These are phyloP conservation scores for Ophion ventricosus DNA, from an alignment of 2,888 invertebrate genomes.

Conservation along the genomic window DNA sequence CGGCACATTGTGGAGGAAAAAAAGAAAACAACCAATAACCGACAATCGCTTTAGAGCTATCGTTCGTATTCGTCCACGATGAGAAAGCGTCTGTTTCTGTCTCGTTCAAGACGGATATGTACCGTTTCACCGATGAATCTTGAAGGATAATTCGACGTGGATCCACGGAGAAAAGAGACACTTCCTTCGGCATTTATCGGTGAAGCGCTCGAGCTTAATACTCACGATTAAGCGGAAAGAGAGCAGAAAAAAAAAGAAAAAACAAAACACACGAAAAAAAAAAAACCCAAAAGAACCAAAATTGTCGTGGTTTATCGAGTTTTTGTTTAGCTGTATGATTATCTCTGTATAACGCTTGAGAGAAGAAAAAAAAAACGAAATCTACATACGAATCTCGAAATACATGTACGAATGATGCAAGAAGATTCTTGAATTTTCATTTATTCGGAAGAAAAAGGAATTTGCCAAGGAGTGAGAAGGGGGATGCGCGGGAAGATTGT, in stretches of 20 bases:
- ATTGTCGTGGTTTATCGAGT: constrained; percentile 40
- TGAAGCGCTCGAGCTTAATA: background rate
- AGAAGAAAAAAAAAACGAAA: constrained; percentile 45
- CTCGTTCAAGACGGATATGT: background rate
- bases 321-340: constrained; percentile 61
- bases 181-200: background rate
- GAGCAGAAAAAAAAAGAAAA: constrained; percentile 26
- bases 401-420: constrained; percentile 68
- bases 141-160: background rate
- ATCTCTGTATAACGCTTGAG: constrained; percentile 67
- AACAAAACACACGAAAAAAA: too few species aligned
- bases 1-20: background rate
- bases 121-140: background rate
- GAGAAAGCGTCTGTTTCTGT: background rate
- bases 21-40: background rate
- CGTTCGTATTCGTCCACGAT: background rate
- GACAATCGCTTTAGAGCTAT: background rate
- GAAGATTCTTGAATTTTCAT: constrained; percentile 6
- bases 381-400: constrained; percentile 67
- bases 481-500: background rate
- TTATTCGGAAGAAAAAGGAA: background rate
- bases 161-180: background rate
- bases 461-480: background rate
- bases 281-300: constrained; percentile 5
- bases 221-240: constrained; percentile 8